Evolutionary conservation across 2,113 vertebrate species (phyloP), one percentile per base, ranked within the genome.

Genomic region (Pelobates fuscus): DNA sequence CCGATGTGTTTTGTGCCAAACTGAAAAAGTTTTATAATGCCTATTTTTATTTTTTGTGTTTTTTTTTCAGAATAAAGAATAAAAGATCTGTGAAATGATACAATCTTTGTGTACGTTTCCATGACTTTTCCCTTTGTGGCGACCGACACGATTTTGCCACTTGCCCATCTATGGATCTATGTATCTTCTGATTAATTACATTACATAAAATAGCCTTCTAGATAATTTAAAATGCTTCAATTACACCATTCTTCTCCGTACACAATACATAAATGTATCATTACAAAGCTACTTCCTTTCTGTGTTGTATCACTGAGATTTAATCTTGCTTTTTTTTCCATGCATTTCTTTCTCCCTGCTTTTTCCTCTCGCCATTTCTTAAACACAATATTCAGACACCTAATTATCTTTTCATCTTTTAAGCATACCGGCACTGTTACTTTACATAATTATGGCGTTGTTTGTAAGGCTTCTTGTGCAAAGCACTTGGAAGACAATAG

Each of bases 391-490:
- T 61, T 23, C 69, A 58, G 55, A 70, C 55, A 29, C 24, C 41
- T 71, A 60, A 71, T 71, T 71, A 71, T 61, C 55, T 60, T 61
- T 71, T 61, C 37, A 61, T 71, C 57, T 70, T 43, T 32, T 17
- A n/a, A 41, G 67, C 52, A 25, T 58, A 61, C 58, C 58, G 60
- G 69, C 58, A 29, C 26, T 3, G 11, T 54, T 60, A n/a, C 57
- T 70, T 44, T 54, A 70, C 2, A 52, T 71, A 71, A 71, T 71
- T 60, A 61, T 29, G 27, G 37, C n/a, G 41, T 58, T 58, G 30
- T 41, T 70, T 61, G 69, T 71, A 29, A 32, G 37, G 27, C 17
- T 8, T 27, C n/a, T 29, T 29, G 52, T 21, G 29, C 17, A 26
- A 44, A 37, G 55, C 68, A 44, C 54, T 41, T 32, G 18, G 30